A percentile compares a stretch with the other conserved stretches of the same genome.
phyloP scores from a whole-genome alignment of 2,888 invertebrate genomes.

The Euclidia mi region DNA sequence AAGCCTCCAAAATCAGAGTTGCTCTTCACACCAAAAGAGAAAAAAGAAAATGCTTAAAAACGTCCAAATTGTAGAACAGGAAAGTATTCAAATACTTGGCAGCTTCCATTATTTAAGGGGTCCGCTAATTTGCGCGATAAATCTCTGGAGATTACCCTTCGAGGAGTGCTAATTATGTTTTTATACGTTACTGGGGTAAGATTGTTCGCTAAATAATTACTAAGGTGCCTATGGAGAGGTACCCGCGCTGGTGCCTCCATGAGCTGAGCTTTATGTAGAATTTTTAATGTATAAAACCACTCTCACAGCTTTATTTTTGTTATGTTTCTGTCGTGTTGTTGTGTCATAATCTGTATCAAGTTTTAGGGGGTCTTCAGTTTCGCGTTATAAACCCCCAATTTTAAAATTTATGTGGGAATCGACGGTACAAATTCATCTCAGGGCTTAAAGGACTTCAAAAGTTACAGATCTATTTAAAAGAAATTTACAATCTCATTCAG shows the following conservation, averaged over 20 bases:
- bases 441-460: too few relatives aligned
- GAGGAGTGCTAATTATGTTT: slow-evolving; percentile 66
- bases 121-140: slow-evolving; percentile 65
- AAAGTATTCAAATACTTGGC: slow-evolving; percentile 54
- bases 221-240: slow-evolving; percentile 19
- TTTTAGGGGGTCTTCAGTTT: too few relatives aligned
- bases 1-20: slow-evolving; percentile 5
- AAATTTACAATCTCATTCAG: too few relatives aligned
- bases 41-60: too few relatives aligned
- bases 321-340: neutral
- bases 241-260: neutral
- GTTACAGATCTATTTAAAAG: too few relatives aligned
- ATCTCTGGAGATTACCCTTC: slow-evolving; percentile 64
- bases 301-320: neutral
- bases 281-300: neutral
- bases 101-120: slow-evolving; percentile 57
- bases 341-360: neutral
- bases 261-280: slow-evolving; percentile 2
- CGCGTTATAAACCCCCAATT: too few relatives aligned
- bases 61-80: slow-evolving; percentile 44
- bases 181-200: slow-evolving; percentile 53
- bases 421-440: too few relatives aligned
- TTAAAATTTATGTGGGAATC: too few relatives aligned
- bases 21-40: neutral
- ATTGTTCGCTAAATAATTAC: slow-evolving; percentile 52